Evolutionary conservation across 2,113 vertebrate species (phyloP), one percentile per base, ranked within the genome.

Genomic region (Nyctibius bracteatus): DNA sequence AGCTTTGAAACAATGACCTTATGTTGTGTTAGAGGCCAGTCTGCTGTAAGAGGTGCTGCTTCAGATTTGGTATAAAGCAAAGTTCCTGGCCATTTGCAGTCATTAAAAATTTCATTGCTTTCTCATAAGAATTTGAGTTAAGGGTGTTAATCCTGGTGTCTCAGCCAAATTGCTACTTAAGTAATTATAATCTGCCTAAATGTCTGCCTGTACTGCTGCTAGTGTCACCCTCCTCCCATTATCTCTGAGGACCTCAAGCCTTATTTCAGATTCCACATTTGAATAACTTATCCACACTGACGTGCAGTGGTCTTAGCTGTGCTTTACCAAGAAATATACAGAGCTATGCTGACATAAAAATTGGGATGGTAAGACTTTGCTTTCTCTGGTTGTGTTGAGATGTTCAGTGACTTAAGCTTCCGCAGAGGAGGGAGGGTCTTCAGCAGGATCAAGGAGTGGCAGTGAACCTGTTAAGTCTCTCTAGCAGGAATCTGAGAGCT

Each of bases 151-250:
- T 82, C 74, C 66, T 80, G 44, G 43, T 90, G 71, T 86, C 80
- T 33, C 44, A 78, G 82, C 33, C 91, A 91, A 96, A 92, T 86
- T 96, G 80, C 90, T 91, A 61, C 72, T 94, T 88, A 54, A 37
- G 13, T 89, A 78, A 88, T 95, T 93, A 78, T 59, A 71, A 74
- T 63, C 72, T 74, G 35, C 59, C 71, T 88, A 68, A 79, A 59
- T 35, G 51, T 63, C 66, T 87, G 31, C 55, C n/a, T 63, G 30
- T 49, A 6, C 27, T 88, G 52, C 68, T 94, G 67, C 47, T 83
- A 52, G 28, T 44, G 39, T 82, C 81, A 58, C 47, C 25, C 28
- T 96, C 10, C n/a, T 86, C 49, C 58, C 33, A 20, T 92, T 90
- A 67, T 37, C 55, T 86, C 46, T 49, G 55, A 59, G 72, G 31